A percentile compares a stretch with the other conserved stretches of the same genome.
Conservation (phyloP, 2,113 vertebrate genomes). For the Dendropsophus ebraccatus region DNA sequence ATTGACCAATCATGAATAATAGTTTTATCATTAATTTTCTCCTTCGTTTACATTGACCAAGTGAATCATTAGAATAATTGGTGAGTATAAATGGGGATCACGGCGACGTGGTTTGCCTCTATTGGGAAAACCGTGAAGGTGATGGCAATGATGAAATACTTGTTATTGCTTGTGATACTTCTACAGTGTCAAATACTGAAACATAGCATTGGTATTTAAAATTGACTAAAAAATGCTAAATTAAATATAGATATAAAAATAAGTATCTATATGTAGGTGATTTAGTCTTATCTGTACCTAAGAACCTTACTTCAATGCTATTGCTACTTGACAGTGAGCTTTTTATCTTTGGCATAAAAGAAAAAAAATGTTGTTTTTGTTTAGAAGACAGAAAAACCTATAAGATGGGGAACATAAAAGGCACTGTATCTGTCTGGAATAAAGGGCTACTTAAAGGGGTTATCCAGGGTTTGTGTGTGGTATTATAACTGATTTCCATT, state of each 20-base stretch:
- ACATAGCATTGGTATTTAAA: not conserved
- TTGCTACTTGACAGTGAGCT: not conserved
- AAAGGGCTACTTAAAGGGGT: not conserved
- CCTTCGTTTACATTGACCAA: too few relatives aligned
- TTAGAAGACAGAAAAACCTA: not conserved
- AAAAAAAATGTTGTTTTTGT: not conserved
- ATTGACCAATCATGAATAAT: too few relatives aligned
- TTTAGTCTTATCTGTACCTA: not conserved
- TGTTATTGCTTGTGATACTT: constrained; percentile 12
- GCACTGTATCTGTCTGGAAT: not conserved
- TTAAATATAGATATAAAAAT: constrained; percentile 23
- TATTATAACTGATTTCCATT: too few relatives aligned
- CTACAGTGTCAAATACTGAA: not conserved
- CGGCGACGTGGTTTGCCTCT: not conserved
- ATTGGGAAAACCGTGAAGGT: not conserved
- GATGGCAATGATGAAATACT: not conserved
- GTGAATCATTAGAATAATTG: too few relatives aligned
- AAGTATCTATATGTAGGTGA: not conserved
- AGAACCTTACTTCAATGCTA: not conserved
- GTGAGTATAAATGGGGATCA: too few relatives aligned
- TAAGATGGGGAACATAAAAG: not conserved
- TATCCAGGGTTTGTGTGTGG: too few relatives aligned
- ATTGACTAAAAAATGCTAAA: not conserved
- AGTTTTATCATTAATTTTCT: too few relatives aligned
- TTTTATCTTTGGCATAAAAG: not conserved